Conservation (phyloP, 2,888 invertebrate species). For the Esperia sulphurella region DNA sequence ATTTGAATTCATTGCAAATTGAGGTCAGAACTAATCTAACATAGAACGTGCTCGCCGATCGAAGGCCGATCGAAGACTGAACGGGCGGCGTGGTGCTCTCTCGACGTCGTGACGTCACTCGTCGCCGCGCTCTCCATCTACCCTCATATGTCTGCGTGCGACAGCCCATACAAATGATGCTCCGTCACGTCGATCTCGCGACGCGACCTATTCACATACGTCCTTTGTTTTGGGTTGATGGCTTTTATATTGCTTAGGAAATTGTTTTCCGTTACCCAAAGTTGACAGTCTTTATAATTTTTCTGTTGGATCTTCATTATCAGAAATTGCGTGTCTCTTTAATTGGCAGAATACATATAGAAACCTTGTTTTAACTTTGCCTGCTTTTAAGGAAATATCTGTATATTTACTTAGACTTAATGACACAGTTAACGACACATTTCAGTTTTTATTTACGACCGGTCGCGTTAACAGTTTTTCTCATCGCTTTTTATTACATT, state of each 20-base stretch:
- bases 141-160: constrained; percentile 36
- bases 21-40: background rate
- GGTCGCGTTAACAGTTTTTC: background rate
- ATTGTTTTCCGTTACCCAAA: constrained; percentile 8
- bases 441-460: too few species aligned
- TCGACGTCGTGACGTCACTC: background rate
- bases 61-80: background rate
- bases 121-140: constrained; percentile 12
- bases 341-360: too few species aligned
- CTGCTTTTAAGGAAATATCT: too few species aligned
- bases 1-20: background rate
- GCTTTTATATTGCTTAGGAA: constrained; percentile 15
- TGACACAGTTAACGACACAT: too few species aligned
- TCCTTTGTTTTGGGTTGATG: constrained; percentile 27
- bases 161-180: constrained; percentile 37
- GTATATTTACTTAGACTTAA: too few species aligned
- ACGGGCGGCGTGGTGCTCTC: background rate
- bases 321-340: too few species aligned
- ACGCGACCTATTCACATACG: constrained; percentile 19
- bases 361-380: too few species aligned
- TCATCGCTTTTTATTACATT: constrained; percentile 2
- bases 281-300: background rate
- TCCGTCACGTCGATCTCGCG: constrained; percentile 25
- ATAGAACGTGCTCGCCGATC: background rate
- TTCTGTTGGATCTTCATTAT: background rate